These are phyloP conservation scores for Zeus faber DNA, from an alignment of 2,113 vertebrate genomes.

Conservation along the genomic window DNA sequence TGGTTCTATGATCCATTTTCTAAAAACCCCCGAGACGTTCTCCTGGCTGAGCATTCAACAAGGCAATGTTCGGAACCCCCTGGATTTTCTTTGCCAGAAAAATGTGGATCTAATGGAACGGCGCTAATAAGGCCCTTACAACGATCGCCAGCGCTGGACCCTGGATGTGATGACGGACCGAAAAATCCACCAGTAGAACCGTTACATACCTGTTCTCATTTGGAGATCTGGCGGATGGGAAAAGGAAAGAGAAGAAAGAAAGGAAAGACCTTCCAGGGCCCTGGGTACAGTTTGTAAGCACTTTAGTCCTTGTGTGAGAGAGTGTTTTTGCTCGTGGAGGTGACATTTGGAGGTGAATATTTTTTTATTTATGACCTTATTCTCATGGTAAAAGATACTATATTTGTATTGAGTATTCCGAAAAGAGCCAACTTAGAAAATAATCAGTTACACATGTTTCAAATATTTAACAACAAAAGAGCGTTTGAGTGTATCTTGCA, in stretches of 20 bases:
- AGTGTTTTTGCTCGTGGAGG: constrained; percentile 55
- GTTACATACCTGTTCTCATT: too few species aligned
- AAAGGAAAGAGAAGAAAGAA: constrained; percentile 18
- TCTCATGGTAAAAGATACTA: constrained; percentile 23
- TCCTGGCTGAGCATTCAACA: too few species aligned
- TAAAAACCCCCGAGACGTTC: too few species aligned
- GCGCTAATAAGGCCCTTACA: too few species aligned
- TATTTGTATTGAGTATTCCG: constrained; percentile 39
- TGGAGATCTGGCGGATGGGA: too few species aligned
- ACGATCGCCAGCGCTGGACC: too few species aligned
- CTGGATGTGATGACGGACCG: too few species aligned
- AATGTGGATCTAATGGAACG: too few species aligned
- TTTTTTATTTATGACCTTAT: constrained; percentile 35
- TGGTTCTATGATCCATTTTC: too few species aligned
- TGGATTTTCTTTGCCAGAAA: too few species aligned
- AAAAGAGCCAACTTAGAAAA: constrained; percentile 13
- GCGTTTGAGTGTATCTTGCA: constrained; percentile 4
- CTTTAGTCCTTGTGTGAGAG: constrained; percentile 68
- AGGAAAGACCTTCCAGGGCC: constrained; percentile 33
- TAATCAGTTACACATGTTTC: constrained; percentile 12
- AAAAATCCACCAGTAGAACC: too few species aligned
- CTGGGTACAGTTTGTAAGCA: constrained; percentile 48
- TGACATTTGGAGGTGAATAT: constrained; percentile 31
- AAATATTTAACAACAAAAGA: constrained; percentile 3
- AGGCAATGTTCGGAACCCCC: too few species aligned